Base-by-base conservation (phyloP, 2,113 vertebrate species). In the Phylloscopus trochiloides region DNA sequence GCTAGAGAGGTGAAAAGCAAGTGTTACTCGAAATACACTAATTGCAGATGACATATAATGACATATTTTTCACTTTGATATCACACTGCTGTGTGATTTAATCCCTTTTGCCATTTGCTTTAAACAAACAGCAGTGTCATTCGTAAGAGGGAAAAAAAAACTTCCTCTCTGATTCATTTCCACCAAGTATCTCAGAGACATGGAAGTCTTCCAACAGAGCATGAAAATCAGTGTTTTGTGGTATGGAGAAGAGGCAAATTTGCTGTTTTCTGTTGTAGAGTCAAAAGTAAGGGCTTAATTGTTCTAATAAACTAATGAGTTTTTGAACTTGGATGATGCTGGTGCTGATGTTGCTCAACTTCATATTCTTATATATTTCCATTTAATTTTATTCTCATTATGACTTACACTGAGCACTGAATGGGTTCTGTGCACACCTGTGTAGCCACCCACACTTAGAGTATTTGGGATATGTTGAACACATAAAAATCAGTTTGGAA, bases 91-190 rank as follows among this genome's bases (percentile, higher is more conserved):
- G 13, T 51, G 29, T 89, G 85, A 96, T 76, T 93, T 92, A 95
- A 96, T 91, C 62, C 43, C 65, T 91, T 91, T 76, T 96, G 70
- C 95, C 96, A 97, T 96, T 97, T 96, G 93, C 71, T 92, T 97
- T 93, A 74, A 95, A 93, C 72, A 97, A 97, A 97, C 51, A 28
- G 12, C 76, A 87, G 31, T 52, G 20, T 84, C 92, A 92, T 90
- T 96, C 62, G 70, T 47, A 77, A 78, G 52, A 88, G 54, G 48
- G 12, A 14, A 52, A 94, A 97, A 51, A 86, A 79, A 85, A 36
- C 42, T 79, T 95, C 79, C 76, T 87, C 73, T 87, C 86, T 90
- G 67, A 96, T 85, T 97, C 85, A 94, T 73, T 78, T 95, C 90
- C 79, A 70, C 25, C 57, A 90, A 93, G 61, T 78, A 93, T 75